Conservation (phyloP, 2,113 vertebrate species). For the Semnornis frantzii region DNA sequence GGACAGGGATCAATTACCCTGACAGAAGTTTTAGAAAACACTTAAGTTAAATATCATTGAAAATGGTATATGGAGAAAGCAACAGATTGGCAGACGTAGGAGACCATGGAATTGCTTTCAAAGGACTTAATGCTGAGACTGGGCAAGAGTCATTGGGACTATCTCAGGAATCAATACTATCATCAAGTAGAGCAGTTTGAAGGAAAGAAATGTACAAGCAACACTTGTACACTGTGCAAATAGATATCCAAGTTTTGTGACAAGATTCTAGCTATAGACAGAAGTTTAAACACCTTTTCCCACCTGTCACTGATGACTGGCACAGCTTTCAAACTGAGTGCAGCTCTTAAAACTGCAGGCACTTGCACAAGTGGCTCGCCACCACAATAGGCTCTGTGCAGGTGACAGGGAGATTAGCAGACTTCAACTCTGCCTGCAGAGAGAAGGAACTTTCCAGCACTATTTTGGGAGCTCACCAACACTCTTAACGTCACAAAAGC, state of each 20-base stretch:
- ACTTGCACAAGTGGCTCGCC: not conserved
- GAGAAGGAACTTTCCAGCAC: not conserved
- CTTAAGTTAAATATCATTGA: not conserved
- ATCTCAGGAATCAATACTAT: not conserved
- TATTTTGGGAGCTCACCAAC: constrained; percentile 20
- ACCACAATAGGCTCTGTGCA: not conserved
- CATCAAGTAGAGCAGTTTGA: not conserved
- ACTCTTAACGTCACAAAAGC: not conserved
- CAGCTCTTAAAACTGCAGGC: not conserved
- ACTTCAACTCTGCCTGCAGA: not conserved
- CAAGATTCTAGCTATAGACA: not conserved
- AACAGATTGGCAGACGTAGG: not conserved
- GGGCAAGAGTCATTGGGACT: not conserved
- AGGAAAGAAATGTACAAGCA: not conserved
- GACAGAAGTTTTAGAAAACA: not conserved
- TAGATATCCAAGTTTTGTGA: not conserved
- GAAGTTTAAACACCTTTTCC: not conserved
- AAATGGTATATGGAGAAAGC: not conserved
- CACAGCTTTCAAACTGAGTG: not conserved
- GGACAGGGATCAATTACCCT: constrained; percentile 21
- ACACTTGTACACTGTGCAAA: not conserved
- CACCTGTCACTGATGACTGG: not conserved
- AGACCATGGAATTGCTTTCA: not conserved
- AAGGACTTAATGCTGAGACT: not conserved
- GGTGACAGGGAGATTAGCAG: not conserved